A percentile compares a stretch with the other conserved stretches of the same genome.
Conservation (phyloP, 2,113 vertebrate species). For the Bubo bubo region DNA sequence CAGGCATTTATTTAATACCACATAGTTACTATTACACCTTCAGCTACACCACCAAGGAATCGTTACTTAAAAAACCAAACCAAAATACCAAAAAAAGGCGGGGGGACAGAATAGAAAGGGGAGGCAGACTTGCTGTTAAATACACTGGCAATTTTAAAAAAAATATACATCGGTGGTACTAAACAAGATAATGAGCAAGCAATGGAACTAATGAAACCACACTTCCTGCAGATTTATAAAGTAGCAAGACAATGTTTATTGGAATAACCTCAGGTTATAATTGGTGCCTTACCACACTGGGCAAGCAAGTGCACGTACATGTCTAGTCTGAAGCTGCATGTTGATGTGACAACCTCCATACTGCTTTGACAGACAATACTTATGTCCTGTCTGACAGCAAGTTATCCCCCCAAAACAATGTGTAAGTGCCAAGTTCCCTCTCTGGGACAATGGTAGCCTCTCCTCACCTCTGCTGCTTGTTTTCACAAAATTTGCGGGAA, state of each 20-base stretch:
- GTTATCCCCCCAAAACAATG: neutral
- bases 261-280: neutral
- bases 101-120: no score
- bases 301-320: fast-evolving
- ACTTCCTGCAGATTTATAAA: neutral
- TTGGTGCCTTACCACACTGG: neutral
- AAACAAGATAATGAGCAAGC: neutral
- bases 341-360: neutral
- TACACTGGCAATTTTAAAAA: neutral
- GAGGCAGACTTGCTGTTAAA: neutral
- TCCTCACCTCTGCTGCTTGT: neutral
- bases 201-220: neutral
- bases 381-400: neutral
- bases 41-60: neutral
- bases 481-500: neutral
- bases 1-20: neutral
- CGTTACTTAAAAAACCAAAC: neutral
- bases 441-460: neutral
- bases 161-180: fast-evolving
- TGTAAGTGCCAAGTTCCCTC: fast-evolving
- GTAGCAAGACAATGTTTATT: neutral
- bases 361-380: neutral
- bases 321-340: neutral
- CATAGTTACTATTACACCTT: neutral
- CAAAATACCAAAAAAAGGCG: neutral